These are phyloP conservation scores for Tangara arthus DNA, from an alignment of 2,797 vertebrate species.

Conservation along the genomic window DNA sequence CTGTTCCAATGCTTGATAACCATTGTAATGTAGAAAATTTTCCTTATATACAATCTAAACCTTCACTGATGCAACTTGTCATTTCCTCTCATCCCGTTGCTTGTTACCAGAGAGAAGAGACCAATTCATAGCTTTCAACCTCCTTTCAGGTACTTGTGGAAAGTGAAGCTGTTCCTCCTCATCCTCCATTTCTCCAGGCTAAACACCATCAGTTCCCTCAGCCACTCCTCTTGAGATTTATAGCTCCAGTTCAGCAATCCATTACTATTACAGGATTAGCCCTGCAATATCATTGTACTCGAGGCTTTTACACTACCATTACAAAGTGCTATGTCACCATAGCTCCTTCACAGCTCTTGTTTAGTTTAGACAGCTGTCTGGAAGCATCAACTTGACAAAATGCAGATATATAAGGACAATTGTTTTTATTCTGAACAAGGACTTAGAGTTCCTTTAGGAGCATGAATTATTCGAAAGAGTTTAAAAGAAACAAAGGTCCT, in stretches of 20 bases:
- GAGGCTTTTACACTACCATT: not conserved
- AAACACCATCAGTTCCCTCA: not conserved
- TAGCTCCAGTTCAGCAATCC: not conserved
- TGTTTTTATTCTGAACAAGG: constrained; percentile 5
- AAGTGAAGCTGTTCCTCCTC: rapidly evolving
- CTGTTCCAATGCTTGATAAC: not conserved
- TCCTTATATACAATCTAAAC: not conserved
- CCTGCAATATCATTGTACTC: not conserved
- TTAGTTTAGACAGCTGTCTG: constrained; percentile 43
- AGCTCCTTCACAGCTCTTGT: not conserved
- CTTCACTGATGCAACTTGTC: rapidly evolving
- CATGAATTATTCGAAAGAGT: constrained; percentile 56
- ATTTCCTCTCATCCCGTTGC: rapidly evolving
- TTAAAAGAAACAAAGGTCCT: constrained; percentile 16
- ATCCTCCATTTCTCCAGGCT: not conserved
- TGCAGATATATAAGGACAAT: not conserved
- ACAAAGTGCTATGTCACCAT: not conserved
- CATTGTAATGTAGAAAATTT: not conserved
- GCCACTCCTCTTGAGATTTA: not conserved
- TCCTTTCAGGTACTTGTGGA: not conserved
- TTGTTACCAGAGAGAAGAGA: not conserved
- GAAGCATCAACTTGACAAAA: constrained; percentile 25
- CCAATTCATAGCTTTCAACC: rapidly evolving
- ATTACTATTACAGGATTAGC: constrained; percentile 40
- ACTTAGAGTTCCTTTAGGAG: not conserved